These are phyloP conservation scores for Leontopithecus rosalia DNA, from an alignment of 2,797 vertebrate genomes.

Conservation along the genomic window DNA sequence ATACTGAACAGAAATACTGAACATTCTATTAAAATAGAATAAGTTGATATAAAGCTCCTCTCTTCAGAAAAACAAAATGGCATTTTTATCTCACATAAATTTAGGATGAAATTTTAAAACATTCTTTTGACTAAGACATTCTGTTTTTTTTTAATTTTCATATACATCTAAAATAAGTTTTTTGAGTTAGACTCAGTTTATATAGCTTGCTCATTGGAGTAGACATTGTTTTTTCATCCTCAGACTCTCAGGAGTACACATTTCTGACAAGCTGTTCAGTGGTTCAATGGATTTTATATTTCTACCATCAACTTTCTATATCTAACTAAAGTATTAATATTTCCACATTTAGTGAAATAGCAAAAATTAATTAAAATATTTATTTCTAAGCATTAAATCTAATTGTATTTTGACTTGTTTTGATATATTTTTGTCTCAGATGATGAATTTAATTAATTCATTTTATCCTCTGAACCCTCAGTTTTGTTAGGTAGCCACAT, in stretches of 20 bases:
- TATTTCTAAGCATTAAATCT: neutral
- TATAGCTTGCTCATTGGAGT: neutral
- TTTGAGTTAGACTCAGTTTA: neutral
- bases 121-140: neutral
- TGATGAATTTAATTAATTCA: neutral
- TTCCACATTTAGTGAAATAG: constrained; percentile 22
- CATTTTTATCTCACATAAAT: neutral
- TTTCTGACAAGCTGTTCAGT: neutral
- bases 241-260: neutral
- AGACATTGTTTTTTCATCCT: neutral
- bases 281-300: neutral
- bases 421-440: neutral
- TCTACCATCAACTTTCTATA: neutral
- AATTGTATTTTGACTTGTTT: constrained; percentile 37
- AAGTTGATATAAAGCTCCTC: neutral
- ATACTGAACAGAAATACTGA: no score
- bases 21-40: neutral
- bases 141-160: neutral
- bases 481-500: neutral
- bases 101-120: neutral
- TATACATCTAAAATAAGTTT: neutral
- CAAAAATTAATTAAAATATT: neutral
- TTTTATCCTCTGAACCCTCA: neutral
- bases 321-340: constrained; percentile 4
- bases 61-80: neutral